These are phyloP conservation scores for Myiozetetes cayanensis DNA, from an alignment of 2,113 vertebrate species.

Conservation along the genomic window DNA sequence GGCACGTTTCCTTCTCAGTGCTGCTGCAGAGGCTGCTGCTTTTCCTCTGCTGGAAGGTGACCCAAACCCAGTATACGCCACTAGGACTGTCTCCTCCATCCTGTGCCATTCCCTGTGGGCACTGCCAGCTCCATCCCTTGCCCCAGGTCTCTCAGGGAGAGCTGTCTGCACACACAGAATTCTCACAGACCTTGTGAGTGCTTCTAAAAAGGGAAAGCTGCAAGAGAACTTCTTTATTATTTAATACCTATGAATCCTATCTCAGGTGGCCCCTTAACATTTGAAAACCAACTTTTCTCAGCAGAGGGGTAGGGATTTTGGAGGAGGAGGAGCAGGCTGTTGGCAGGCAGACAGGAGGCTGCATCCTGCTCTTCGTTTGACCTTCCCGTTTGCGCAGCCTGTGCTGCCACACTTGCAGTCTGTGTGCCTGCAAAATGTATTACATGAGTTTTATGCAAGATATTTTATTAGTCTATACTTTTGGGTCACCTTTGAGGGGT, in stretches of 20 bases:
- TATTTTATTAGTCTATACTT: neutral
- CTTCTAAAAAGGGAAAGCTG: neutral
- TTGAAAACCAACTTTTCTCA: neutral
- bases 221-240: neutral
- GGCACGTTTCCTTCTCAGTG: neutral
- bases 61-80: rapidly evolving
- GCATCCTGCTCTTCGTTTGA: slow-evolving; percentile 25
- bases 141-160: rapidly evolving
- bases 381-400: neutral
- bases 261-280: neutral
- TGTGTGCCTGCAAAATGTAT: neutral
- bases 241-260: neutral
- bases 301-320: neutral
- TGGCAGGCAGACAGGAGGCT: neutral
- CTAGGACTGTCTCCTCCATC: neutral
- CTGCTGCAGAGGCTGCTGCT: neutral
- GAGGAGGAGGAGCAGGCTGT: neutral
- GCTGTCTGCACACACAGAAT: neutral
- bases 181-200: neutral
- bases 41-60: neutral
- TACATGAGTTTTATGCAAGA: rapidly evolving
- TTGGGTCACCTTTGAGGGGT: neutral
- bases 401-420: neutral
- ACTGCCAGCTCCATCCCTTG: neutral
- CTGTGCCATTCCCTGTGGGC: rapidly evolving